Base-by-base conservation (phyloP, 2,888 invertebrate species). In the Acanthacorydalis orientalis region DNA sequence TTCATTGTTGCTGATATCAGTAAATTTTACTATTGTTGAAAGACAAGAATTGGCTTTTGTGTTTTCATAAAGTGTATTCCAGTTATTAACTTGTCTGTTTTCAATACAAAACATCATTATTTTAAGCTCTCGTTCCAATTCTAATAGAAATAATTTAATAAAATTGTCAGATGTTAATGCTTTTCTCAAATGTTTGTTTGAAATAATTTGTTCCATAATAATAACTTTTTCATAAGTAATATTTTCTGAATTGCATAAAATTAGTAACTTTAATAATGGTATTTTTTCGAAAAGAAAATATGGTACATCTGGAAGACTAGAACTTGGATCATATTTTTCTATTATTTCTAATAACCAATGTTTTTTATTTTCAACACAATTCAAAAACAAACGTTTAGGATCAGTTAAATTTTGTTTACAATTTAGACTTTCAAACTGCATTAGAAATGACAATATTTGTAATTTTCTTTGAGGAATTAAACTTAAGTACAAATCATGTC, bases 271-370 rank as follows among this genome's bases (percentile, higher is more conserved):
- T 11, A 47, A 16, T 14, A 47, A 31, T 11, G 31, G 33, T 35
- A 47, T 23, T 8, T 35, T 47, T 33, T 31, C 16, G 4, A 34
- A 9, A 34, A 42, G 48, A 31, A 56, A 50, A 6, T 53, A 42
- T 4, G 64, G 49, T 47, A 56, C 58, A 42, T 57, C 50, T 37
- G 52, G 52, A 47, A 58, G 52, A 34, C 49, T 50, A 41, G 53
- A 49, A 42, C 52, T 49, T 46, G 58, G 52, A 48, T 50, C 48
- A 49, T 50, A 45, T 15, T 48, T 31, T 48, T 50, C 53, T 31
- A 64, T 49, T 38, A 61, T 48, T 46, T 60, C 54, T 45, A 56
- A 50, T 48, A 66, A 53, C 67, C 67, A 67, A 53, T 65, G 63
- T 34, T 55, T 49, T 12, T 57, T 57, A 47, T 57, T 58, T 23